Conservation (phyloP, 30 jellyfish, hydroid and myxozoan species). For the Catostylus mosaicus region DNA sequence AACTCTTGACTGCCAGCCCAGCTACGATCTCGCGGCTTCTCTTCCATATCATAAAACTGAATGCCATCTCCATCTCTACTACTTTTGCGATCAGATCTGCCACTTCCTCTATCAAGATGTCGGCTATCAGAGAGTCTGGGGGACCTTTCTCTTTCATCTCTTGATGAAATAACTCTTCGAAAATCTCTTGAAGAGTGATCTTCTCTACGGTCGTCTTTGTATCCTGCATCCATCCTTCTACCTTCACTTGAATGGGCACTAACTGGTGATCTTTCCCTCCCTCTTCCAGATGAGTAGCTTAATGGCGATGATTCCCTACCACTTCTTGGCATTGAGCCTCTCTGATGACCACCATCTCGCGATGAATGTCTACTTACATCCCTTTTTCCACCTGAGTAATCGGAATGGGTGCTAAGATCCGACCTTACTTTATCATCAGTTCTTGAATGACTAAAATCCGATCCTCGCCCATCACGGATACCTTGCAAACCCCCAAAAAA, state of each 20-base stretch:
- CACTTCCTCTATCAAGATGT: constrained; percentile 26
- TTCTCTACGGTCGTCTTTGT: constrained; percentile 45
- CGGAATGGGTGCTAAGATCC: constrained; percentile 14
- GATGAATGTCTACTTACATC: constrained; percentile 55
- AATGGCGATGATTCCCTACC: constrained; percentile 51
- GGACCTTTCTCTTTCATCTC: constrained; percentile 56
- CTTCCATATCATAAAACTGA: constrained; percentile 60
- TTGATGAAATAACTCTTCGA: constrained; percentile 52
- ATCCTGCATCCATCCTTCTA: constrained; percentile 40
- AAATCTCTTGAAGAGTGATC: constrained; percentile 39
- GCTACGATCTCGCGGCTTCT: constrained; percentile 46
- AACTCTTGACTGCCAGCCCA: constrained; percentile 57
- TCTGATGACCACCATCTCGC: constrained; percentile 41
- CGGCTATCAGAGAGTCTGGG: constrained; percentile 29
- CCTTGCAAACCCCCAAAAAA: constrained; percentile 63
- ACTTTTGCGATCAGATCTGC: constrained; percentile 64
- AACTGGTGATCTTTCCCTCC: constrained; percentile 67
- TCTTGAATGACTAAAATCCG: constrained; percentile 33
- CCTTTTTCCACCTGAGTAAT: constrained; percentile 24
- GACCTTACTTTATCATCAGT: constrained; percentile 38
- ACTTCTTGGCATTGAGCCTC: constrained; percentile 22
- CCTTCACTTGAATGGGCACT: constrained; percentile 44
- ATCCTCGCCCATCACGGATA: constrained; percentile 12
- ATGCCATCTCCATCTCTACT: constrained; percentile 77
- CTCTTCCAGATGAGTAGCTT: constrained; percentile 41